Evolutionary conservation across 1,140 invertebrate genomes (phyloP), one percentile per base, ranked within the genome.

Genomic region (Oryzaephilus surinamensis): DNA sequence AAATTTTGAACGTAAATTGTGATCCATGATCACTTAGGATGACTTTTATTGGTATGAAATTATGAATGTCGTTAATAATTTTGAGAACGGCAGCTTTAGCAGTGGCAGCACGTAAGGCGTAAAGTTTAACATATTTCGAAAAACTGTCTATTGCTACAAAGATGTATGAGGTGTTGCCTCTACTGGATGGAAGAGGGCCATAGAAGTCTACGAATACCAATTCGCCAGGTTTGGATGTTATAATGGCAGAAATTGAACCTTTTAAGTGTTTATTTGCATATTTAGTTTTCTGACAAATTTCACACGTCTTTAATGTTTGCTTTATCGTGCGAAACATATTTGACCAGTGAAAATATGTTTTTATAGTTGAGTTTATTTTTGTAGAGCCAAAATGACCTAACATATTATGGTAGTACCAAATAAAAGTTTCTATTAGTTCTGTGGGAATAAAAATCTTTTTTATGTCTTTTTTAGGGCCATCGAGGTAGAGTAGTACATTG

Each of bases 91-190:
- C 35, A 0, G 46, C 18, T 14, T 38, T 35, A 0, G 57, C 41
- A 6, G 32, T 49, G 0, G 58, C 53, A 18, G 38, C 46, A 14
- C 38, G 48, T 11, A 63, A 7, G 2, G 52, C 45, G 37, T 54
- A 61, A 0, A 60, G 26, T 24, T 51, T 49, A 0, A 56, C 49
- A 40, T 46, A 57, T 33, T 62, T 60, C n/a, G 41, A 45, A 27
- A 61, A 63, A 1, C 32, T 29, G 32, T 61, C 56, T 4, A 58
- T 50, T 8, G 55, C 45, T 0, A 58, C 52, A 14, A 61, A 39
- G 7, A 61, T 51, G 27, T 56, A 56, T 4, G 15, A 33, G 6
- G 34, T 14, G 1, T 53, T 44, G 8, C 34, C 44, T n/a, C 31
- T 38, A 1, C 46, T 36, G n/a, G 21, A 28, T 3, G 53, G 54